Evolutionary conservation across 1,140 invertebrate genomes (phyloP).

Genomic region (Drosophila parabipectinata): DNA sequence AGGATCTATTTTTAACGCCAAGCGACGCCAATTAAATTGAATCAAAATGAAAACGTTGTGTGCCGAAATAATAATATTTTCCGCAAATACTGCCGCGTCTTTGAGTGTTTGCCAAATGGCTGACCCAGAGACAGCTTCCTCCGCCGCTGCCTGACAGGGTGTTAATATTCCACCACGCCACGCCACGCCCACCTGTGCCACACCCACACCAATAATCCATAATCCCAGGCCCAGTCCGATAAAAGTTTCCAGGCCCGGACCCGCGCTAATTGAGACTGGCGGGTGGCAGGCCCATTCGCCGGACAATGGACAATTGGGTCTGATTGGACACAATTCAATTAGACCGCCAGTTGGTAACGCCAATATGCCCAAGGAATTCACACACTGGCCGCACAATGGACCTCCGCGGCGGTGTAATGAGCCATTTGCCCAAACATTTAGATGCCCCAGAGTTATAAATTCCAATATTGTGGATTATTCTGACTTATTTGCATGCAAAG

Average conservation of each 20-base stretch:
- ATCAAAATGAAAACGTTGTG: constrained; percentile 6
- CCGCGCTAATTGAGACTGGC: constrained; percentile 42
- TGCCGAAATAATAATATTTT: constrained; percentile 18
- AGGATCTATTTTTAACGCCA: constrained; percentile 27
- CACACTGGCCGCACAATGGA: constrained; percentile 17
- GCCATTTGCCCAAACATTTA: constrained; percentile 49
- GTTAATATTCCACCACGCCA: constrained; percentile 35
- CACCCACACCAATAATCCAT: constrained; percentile 12
- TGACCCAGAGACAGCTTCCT: constrained; percentile 39
- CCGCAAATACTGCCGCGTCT: constrained; percentile 44
- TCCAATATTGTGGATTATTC: constrained; percentile 32
- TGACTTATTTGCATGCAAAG: constrained; percentile 37
- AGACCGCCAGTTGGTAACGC: constrained; percentile 27
- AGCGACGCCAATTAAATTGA: constrained; percentile 33
- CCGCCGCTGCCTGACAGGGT: constrained; percentile 13
- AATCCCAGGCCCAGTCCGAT: constrained; percentile 13
- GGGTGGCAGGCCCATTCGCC: constrained; percentile 23
- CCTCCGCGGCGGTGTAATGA: constrained; percentile 40
- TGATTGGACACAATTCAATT: constrained; percentile 59
- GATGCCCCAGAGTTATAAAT: constrained; percentile 26
- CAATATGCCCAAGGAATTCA: constrained; percentile 47
- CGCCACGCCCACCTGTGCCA: constrained; percentile 32
- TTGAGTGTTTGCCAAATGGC: constrained; percentile 65
- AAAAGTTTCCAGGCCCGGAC: constrained; percentile 45
- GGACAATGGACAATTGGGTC: constrained; percentile 35